These are phyloP conservation scores for Oxystoma pomonae DNA, from an alignment of 2,888 invertebrate genomes.

Conservation along the genomic window DNA sequence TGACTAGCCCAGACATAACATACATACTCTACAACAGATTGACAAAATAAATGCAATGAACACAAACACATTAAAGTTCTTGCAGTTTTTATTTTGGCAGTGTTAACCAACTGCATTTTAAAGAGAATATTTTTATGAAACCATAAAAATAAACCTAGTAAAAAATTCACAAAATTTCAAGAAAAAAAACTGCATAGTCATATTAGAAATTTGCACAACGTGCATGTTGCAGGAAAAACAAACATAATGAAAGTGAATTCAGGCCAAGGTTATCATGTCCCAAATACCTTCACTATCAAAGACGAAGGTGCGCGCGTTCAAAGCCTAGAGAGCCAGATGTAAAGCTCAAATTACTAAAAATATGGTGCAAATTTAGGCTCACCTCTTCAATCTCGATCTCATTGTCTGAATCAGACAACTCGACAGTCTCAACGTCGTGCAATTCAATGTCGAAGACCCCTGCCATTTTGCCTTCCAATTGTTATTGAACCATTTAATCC, in stretches of 20 bases:
- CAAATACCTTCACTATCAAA: not conserved
- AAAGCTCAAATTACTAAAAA: not conserved
- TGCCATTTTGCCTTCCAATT: conserved; percentile 55
- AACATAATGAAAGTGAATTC: not conserved
- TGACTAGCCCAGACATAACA: no score
- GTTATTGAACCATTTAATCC: not conserved
- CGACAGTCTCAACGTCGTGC: conserved; percentile 62
- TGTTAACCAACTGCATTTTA: no score
- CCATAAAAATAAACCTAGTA: no score
- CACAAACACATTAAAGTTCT: no score
- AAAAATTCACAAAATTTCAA: not conserved
- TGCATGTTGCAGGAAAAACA: not conserved
- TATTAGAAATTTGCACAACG: no score
- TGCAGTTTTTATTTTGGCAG: no score
- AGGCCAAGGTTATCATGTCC: not conserved
- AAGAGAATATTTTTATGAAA: no score
- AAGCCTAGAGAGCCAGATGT: not conserved
- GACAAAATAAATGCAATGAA: no score
- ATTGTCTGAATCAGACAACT: conserved; percentile 74
- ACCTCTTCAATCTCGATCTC: conserved; percentile 86
- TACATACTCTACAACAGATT: no score
- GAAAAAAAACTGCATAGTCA: not conserved
- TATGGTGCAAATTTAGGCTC: conserved; percentile 35
- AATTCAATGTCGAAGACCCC: conserved; percentile 91
- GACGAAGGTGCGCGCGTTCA: no score